Conservation (phyloP, 2,113 vertebrate genomes). For the Scortum barcoo region DNA sequence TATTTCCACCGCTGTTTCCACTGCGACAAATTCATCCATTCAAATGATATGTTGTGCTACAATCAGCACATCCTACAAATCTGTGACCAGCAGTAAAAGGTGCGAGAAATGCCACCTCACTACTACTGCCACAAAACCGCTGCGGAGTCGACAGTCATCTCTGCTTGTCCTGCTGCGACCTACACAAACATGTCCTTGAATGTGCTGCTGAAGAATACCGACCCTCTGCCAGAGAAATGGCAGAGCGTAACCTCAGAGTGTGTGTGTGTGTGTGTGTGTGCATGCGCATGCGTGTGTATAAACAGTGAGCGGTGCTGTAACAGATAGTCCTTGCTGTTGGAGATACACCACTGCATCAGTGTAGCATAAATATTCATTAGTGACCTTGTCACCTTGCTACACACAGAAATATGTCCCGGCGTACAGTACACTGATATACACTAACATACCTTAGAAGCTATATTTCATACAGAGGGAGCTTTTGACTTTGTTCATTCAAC, state of each 20-base stretch:
- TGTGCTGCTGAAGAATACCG: conserved; percentile 22
- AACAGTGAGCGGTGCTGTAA: conserved; percentile 26
- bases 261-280: conserved; percentile 3
- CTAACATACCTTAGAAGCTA: conserved; percentile 9
- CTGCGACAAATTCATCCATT: background rate
- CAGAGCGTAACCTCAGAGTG: conserved; percentile 12
- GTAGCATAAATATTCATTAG: conserved; percentile 77
- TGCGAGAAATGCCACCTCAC: background rate
- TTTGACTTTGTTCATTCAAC: conserved; percentile 18
- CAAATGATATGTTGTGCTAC: background rate
- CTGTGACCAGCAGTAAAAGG: background rate
- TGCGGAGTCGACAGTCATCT: background rate
- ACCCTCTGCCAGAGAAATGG: conserved; percentile 14
- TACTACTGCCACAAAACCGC: background rate
- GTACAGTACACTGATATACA: conserved; percentile 16
- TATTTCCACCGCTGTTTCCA: background rate
- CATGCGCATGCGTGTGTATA: conserved; percentile 28
- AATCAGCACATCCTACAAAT: background rate
- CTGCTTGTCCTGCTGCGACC: conserved; percentile 18
- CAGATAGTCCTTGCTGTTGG: conserved; percentile 47
- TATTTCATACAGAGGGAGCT: conserved; percentile 7
- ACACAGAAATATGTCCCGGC: conserved; percentile 23
- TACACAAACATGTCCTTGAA: conserved; percentile 35
- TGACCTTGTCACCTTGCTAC: conserved; percentile 44
- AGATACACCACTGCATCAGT: conserved; percentile 54